Base-by-base conservation (phyloP, 2,888 invertebrate species). In the Acholoe squamosa region DNA sequence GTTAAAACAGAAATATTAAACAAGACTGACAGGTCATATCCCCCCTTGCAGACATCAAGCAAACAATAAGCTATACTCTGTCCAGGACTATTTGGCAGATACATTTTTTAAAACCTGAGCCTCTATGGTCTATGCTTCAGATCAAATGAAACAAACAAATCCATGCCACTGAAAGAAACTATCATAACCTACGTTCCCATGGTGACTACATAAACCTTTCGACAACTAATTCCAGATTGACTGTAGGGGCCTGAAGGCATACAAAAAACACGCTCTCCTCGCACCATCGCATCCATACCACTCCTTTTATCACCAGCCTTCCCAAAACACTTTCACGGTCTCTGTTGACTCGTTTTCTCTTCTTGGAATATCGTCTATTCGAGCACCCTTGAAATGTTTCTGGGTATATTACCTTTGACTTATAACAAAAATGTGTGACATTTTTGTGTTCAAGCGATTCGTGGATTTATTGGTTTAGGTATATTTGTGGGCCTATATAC, bases 1-100 rank as follows among this genome's bases (percentile, higher is more conserved):
- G n/a, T 80, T 80, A 80, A 43, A 43, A 80, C 80, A 80, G 80
- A 33, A 80, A 80, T 80, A 80, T 80, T 80, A 80, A 80, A 80
- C 80, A 80, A 76, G 34, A 80, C 34, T 80, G 80, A 43, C 80
- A 80, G 80, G 80, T 80, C 43, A 10, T 43, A 3, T 43, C 80
- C 34, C 19, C 25, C 34, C 80, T 25, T 43, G 33, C 80, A 80
- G 80, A 80, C 80, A 25, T 25, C 25, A 76, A 25, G 76, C 76
- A 76, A 76, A 76, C 25, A 76, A n/a, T 76, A 76, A 7, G 3
- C 43, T 43, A 43, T 43, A 10, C 43, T 43, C 43, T 43, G 43
- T 43, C 43, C 43, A 43, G 5, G 43, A 43, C 43, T 43, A 43
- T 43, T 10, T 43, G 43, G 10, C 10, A 43, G 10, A 43, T 10